Evolutionary conservation across 2,113 vertebrate genomes (phyloP).

Genomic region (Microcebus jonahi): DNA sequence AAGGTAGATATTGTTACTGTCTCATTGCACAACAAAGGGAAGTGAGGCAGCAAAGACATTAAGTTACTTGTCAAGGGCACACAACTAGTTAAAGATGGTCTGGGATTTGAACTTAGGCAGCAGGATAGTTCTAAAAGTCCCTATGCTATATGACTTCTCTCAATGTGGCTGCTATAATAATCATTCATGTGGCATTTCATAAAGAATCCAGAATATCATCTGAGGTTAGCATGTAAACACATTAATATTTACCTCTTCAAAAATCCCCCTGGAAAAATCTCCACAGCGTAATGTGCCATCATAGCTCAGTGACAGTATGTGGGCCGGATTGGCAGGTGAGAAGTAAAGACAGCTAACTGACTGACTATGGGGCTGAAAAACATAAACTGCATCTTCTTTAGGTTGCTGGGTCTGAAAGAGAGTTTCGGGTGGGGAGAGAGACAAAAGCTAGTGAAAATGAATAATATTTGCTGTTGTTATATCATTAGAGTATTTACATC

Average conservation of each 20-base stretch:
- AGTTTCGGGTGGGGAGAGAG: background rate
- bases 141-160: background rate
- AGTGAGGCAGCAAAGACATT: background rate
- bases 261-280: constrained; percentile 88
- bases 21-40: constrained; percentile 9
- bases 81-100: background rate
- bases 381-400: constrained; percentile 82
- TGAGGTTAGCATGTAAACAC: background rate
- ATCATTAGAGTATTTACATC: background rate
- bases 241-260: constrained; percentile 89
- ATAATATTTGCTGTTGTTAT: background rate
- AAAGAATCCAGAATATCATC: background rate
- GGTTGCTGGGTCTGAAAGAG: constrained; percentile 82
- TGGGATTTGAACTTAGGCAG: background rate
- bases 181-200: background rate
- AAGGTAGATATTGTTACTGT: background rate
- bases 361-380: constrained; percentile 87
- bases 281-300: constrained; percentile 90
- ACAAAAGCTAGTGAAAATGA: constrained; percentile 35
- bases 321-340: constrained; percentile 85
- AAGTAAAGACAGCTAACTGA: constrained; percentile 88
- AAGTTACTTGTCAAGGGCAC: constrained; percentile 21
- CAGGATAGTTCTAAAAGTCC: background rate
- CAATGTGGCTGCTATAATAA: background rate
- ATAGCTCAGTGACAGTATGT: constrained; percentile 90